phyloP scores from a whole-genome alignment of 2,797 vertebrate genomes.

The Rhinogobio ventralis region DNA sequence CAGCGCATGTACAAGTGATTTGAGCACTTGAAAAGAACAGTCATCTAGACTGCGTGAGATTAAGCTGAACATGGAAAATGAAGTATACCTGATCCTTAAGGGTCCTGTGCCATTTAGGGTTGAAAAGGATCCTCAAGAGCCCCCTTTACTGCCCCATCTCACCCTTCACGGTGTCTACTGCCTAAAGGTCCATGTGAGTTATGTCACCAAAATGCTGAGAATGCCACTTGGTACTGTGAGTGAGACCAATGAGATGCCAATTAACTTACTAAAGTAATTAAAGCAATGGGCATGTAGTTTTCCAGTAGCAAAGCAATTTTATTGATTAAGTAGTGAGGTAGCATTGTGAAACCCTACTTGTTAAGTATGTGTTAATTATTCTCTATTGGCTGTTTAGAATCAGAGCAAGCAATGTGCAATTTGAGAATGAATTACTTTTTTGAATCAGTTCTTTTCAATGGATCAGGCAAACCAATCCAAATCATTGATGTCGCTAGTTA shows the following conservation, averaged over 20 bases:
- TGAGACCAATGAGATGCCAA: neutral
- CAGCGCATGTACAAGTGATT: neutral
- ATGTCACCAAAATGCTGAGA: neutral
- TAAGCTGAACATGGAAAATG: neutral
- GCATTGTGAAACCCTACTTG: neutral
- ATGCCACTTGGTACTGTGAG: neutral
- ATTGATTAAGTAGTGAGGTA: neutral
- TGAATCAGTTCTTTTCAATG: neutral
- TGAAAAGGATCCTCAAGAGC: neutral
- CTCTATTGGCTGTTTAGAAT: neutral
- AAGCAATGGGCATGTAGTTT: neutral
- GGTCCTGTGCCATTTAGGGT: neutral
- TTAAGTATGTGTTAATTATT: neutral
- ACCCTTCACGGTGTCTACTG: neutral
- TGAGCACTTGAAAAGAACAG: neutral
- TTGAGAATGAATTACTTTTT: neutral
- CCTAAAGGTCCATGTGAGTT: neutral
- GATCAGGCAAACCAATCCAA: neutral
- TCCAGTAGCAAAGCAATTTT: neutral
- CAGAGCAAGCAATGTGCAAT: neutral
- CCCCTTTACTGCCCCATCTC: neutral
- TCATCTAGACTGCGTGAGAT: neutral
- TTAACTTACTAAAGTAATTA: neutral
- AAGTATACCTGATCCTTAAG: neutral
- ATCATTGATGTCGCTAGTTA: neutral